These are phyloP conservation scores for Microplitis mediator DNA, from an alignment of 1,140 invertebrate genomes.

Conservation along the genomic window DNA sequence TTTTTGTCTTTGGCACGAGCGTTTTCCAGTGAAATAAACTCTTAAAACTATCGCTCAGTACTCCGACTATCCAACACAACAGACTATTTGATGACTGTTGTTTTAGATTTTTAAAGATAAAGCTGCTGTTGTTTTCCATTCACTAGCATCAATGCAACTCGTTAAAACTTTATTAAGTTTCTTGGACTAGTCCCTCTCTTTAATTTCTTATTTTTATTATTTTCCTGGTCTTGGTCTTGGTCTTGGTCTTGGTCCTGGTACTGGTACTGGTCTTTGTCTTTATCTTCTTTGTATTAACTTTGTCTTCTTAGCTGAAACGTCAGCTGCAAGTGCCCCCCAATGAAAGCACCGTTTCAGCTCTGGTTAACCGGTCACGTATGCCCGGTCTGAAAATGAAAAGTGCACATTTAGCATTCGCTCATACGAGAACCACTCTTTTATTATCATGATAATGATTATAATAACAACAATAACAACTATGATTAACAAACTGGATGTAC, in stretches of 20 bases:
- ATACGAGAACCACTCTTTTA: slow-evolving; percentile 5
- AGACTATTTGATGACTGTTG: no score
- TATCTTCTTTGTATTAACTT: neutral
- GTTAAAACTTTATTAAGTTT: neutral
- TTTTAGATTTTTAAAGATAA: neutral
- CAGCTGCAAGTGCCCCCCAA: slow-evolving; percentile 9
- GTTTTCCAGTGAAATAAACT: slow-evolving; percentile 17
- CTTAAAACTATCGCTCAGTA: neutral
- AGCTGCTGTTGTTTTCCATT: neutral
- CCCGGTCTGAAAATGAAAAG: slow-evolving; percentile 48
- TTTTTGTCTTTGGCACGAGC: slow-evolving; percentile 16
- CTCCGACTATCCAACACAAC: no score
- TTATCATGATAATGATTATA: neutral
- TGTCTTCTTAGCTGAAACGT: neutral
- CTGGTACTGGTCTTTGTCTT: neutral
- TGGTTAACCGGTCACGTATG: slow-evolving; percentile 40
- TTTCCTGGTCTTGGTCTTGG: neutral
- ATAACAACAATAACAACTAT: neutral
- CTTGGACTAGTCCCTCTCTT: neutral
- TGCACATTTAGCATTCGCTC: slow-evolving; percentile 42
- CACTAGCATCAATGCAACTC: neutral
- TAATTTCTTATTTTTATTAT: neutral
- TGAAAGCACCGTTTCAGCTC: slow-evolving; percentile 37
- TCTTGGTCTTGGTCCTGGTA: neutral
- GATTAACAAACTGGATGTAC: slow-evolving; percentile 3